Conservation (phyloP, 1,140 invertebrate species). For the Aphelinus certus region DNA sequence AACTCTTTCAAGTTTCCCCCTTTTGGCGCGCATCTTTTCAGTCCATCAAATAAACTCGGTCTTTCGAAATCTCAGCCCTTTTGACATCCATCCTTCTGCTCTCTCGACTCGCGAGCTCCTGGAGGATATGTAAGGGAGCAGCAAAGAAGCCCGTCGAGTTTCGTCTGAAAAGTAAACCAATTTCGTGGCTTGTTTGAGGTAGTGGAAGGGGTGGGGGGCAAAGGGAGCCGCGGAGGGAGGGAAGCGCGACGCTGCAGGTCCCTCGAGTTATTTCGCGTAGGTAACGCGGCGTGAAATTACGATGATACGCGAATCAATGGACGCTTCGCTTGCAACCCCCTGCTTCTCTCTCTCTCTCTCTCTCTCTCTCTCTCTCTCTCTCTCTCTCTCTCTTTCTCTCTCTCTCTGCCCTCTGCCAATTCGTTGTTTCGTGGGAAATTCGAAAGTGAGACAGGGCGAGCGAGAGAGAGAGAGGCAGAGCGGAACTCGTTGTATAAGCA, state of each 20-base stretch:
- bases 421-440: constrained; percentile 45
- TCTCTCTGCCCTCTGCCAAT: not conserved
- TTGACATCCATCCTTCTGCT: too few species aligned
- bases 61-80: too few species aligned
- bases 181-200: constrained; percentile 67
- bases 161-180: constrained; percentile 61
- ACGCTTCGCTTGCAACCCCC: constrained; percentile 44
- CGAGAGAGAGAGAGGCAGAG: not conserved
- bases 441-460: constrained; percentile 23
- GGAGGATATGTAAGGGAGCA: too few species aligned
- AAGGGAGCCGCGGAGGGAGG: constrained; percentile 25
- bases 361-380: not conserved
- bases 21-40: too few species aligned
- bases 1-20: too few species aligned
- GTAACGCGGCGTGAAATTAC: constrained; percentile 67
- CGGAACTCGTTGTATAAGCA: constrained; percentile 10
- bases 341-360: not conserved
- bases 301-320: constrained; percentile 66
- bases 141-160: too few species aligned
- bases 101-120: too few species aligned
- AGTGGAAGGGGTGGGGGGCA: constrained; percentile 41
- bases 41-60: too few species aligned
- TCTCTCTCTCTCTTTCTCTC: constrained; percentile 3
- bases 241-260: constrained; percentile 49
- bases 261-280: constrained; percentile 65